Evolutionary conservation across 1,140 invertebrate species (phyloP), one percentile per base, ranked within the genome.

Genomic region (Coboldia fuscipes): DNA sequence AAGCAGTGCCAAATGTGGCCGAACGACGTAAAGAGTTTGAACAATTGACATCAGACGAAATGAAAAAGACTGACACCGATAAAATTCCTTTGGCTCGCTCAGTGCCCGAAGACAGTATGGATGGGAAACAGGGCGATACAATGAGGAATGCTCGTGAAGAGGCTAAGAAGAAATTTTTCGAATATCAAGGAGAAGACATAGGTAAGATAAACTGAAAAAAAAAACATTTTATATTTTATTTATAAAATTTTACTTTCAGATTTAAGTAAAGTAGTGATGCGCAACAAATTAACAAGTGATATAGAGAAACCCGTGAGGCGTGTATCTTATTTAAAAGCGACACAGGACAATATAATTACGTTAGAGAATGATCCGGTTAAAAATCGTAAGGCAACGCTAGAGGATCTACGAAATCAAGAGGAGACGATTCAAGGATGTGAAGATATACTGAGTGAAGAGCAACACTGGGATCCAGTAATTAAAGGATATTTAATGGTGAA

Each of bases 251-350:
- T 10, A 29, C 14, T 29, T 29, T 29, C 6, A n/a, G 5, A 29
- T 29, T 8, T 6, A 29, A 23, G 12, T 15, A 8, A 29, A 29
- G 42, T 17, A 24, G 50, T 55, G 5, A 42, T 52, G n/a, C 37
- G 51, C 9, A 50, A 51, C 13, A 48, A 40, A 30, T 54, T 47
- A 27, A 42, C 47, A 9, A 64, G 60, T 56, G 79, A 86, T 47
- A 79, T 81, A 45, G 81, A 85, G 44, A 72, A 83, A 39, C 68
- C 78, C 12, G 81, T 79, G 47, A 65, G 86, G 45, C 62, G 86
- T 40, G 82, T 86, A 29, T 92, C 85, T 2, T 93, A 93, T 56
- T 58, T 92, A 39, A 83, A 84, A 59, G 88, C 88, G 7, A 90
- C 85, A 16, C 68, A 51, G 32, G 51, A 52, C n/a, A n/a, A 50